phyloP scores from a whole-genome alignment of 2,888 invertebrate species.

The Chalcosyrphus nemorum region DNA sequence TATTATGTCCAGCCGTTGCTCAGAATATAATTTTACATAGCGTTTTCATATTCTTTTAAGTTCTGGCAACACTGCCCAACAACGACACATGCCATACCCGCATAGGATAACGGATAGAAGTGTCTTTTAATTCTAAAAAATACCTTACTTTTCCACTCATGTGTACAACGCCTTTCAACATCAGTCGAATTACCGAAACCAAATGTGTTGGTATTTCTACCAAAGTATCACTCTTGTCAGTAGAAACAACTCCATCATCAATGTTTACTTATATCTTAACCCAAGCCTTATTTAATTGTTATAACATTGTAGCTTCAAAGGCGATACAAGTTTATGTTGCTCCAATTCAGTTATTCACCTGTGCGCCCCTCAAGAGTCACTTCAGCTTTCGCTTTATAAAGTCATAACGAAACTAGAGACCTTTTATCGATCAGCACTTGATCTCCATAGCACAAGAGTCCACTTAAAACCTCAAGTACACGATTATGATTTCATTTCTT shows the following conservation, averaged over 20 bases:
- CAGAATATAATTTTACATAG: too few species aligned
- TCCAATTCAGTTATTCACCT: slow-evolving; percentile 49
- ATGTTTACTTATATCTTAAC: background rate
- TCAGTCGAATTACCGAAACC: background rate
- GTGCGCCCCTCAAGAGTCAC: background rate
- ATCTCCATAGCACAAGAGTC: slow-evolving; percentile 23
- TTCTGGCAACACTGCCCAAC: too few species aligned
- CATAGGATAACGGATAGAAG: too few species aligned
- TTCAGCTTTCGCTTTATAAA: slow-evolving; percentile 46
- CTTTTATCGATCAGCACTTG: slow-evolving; percentile 27
- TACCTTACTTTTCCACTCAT: too few species aligned
- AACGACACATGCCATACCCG: too few species aligned
- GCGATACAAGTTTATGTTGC: background rate
- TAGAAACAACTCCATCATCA: slow-evolving; percentile 7
- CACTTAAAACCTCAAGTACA: slow-evolving; percentile 12
- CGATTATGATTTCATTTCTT: slow-evolving; percentile 43
- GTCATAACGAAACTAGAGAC: slow-evolving; percentile 23
- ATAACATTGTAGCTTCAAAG: background rate
- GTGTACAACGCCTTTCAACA: background rate
- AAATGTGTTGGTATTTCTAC: background rate
- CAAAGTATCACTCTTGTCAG: slow-evolving; percentile 8
- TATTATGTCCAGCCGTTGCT: too few species aligned
- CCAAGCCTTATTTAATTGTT: background rate
- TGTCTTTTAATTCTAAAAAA: background rate
- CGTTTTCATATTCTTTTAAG: too few species aligned